Conservation (phyloP, 1,140 invertebrate species). For the Philaenus spumarius region DNA sequence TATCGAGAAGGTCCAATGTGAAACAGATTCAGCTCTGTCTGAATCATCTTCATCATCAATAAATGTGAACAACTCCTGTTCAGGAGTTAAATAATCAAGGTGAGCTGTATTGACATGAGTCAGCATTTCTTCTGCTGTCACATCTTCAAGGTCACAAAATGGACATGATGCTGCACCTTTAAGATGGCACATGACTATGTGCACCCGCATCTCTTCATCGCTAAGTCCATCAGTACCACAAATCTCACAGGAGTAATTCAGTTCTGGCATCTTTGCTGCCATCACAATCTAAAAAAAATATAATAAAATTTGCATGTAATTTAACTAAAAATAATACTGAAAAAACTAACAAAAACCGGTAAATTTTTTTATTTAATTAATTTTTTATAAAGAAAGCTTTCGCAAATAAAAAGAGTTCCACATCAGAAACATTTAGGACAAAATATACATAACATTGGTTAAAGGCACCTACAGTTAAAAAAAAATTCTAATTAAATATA, state of each 20-base stretch:
- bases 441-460: too few species aligned
- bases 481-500: too few species aligned
- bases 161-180: constrained; percentile 69
- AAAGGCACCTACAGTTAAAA: too few species aligned
- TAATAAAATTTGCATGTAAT: too few species aligned
- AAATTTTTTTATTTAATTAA: too few species aligned
- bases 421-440: too few species aligned
- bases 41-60: constrained; percentile 42
- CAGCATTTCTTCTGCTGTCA: constrained; percentile 64
- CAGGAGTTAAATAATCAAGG: constrained; percentile 67
- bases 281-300: constrained; percentile 23
- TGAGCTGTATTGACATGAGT: constrained; percentile 73
- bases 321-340: too few species aligned
- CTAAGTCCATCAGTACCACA: constrained; percentile 71
- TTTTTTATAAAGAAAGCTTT: too few species aligned
- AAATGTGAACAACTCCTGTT: constrained; percentile 46
- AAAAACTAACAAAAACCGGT: too few species aligned
- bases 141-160: constrained; percentile 68
- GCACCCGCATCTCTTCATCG: constrained; percentile 70
- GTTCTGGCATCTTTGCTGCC: constrained; percentile 36
- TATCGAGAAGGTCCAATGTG: constrained; percentile 25
- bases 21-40: constrained; percentile 23
- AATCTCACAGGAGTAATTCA: constrained; percentile 64
- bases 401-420: too few species aligned
- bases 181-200: constrained; percentile 67